phyloP scores from a whole-genome alignment of 2,888 invertebrate species.

The Drosophila nr. fundita region DNA sequence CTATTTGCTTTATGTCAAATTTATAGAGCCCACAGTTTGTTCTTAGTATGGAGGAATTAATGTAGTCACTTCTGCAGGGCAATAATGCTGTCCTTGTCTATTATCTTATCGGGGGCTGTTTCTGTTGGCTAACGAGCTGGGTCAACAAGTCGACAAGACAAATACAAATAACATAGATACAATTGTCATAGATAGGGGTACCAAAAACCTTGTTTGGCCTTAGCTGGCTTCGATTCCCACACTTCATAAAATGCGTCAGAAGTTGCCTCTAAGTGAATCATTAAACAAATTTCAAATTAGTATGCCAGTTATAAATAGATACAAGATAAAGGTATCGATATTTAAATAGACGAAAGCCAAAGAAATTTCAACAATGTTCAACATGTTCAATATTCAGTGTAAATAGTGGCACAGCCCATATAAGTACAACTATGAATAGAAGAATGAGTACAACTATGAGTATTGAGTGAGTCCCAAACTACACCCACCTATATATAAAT shows the following conservation, averaged over 20 bases:
- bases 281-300: constrained; percentile 79
- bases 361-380: constrained; percentile 46
- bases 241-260: constrained; percentile 56
- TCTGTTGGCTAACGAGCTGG: constrained; percentile 51
- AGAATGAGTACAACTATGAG: constrained; percentile 1
- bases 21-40: constrained; percentile 35
- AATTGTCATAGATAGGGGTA: constrained; percentile 23
- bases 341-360: constrained; percentile 30
- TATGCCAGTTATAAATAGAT: constrained; percentile 76
- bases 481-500: constrained; percentile 41
- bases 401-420: constrained; percentile 70
- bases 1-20: constrained; percentile 9
- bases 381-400: constrained; percentile 67
- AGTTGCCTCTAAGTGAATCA: constrained; percentile 68
- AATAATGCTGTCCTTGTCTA: constrained; percentile 30
- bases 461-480: constrained; percentile 12
- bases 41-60: constrained; percentile 21
- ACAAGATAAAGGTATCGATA: constrained; percentile 40
- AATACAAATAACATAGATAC: constrained; percentile 31
- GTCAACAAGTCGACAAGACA: constrained; percentile 56
- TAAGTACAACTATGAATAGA: background rate
- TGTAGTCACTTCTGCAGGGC: constrained; percentile 27
- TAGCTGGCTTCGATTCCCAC: constrained; percentile 59
- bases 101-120: constrained; percentile 55
- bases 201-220: constrained; percentile 8